Evolutionary conservation across 2,888 invertebrate genomes (phyloP), one percentile per base, ranked within the genome.

Genomic region (Melinaea marsaeus): DNA sequence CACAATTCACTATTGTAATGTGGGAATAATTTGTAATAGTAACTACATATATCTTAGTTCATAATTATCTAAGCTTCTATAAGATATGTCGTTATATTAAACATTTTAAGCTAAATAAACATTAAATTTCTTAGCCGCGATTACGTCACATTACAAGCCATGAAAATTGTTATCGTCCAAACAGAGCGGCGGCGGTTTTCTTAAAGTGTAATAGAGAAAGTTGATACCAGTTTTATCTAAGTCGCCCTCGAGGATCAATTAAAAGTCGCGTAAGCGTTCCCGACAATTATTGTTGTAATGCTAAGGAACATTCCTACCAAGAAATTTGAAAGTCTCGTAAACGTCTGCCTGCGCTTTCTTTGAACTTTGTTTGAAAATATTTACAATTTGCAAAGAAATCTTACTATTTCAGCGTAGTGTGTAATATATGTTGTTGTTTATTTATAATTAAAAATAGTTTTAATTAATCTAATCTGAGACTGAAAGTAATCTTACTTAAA

Each of bases 221-320:
- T 90, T 89, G 80, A 87, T 82, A 79, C 78, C 76, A 86, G 85
- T 88, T 90, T 90, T 90, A 89, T 90, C 88, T 84, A 71, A 81
- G 77, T 84, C 87, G 87, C 91, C 91, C 91, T 90, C 85, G 78
- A 91, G 91, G 91, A 91, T 90, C 91, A 91, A 91, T 91, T 91
- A 91, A 91, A 91, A 91, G 86, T 90, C 85, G 81, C 80, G 80
- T 78, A 80, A 81, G 77, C 79, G 80, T 74, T 74, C 74, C 81
- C 77, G 82, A 85, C 88, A 85, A 87, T 89, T 85, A 88, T 85
- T 88, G 87, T 85, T 80, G 85, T 85, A 83, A 85, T 84, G 84
- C 85, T 80, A 81, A 79, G 74, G 77, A 77, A 79, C 78, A 76
- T 76, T 79, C 71, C 67, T 64, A 74, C 42, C 46, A 64, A 74